Percentiles rank a stretch among this genome's conserved stretches.
phyloP scores from a whole-genome alignment of 2,113 vertebrate species.

The Plecturocebus donacophilus region DNA sequence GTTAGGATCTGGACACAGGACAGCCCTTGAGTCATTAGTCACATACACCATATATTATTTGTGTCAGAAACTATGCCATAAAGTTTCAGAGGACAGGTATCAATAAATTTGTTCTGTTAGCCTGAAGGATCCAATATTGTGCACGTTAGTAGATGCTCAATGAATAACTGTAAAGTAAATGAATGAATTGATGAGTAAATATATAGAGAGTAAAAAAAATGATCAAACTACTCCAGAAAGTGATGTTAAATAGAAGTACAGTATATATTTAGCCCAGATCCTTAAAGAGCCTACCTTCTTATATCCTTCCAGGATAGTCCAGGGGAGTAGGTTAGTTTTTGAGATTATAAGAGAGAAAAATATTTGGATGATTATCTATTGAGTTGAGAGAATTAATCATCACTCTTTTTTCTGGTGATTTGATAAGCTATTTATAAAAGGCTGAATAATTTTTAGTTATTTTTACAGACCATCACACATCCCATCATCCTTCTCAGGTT shows the following conservation, averaged over 20 bases:
- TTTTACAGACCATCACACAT: background rate
- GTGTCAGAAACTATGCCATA: background rate
- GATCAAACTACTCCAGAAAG: background rate
- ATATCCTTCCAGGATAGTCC: background rate
- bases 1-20: background rate
- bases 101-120: background rate
- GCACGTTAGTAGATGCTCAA: background rate
- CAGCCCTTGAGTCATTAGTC: background rate
- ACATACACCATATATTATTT: background rate
- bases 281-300: background rate
- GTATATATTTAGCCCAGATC: background rate
- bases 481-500: background rate
- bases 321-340: background rate
- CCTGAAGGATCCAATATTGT: background rate
- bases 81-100: background rate
- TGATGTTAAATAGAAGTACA: background rate
- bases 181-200: background rate
- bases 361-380: background rate
- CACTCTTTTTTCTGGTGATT: background rate
- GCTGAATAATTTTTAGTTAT: background rate
- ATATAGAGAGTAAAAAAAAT: background rate
- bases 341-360: background rate
- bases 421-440: constrained; percentile 11
- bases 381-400: background rate
- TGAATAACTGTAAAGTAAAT: background rate